Conservation (phyloP, 2,797 vertebrate genomes). For the Gambelia wislizenii region DNA sequence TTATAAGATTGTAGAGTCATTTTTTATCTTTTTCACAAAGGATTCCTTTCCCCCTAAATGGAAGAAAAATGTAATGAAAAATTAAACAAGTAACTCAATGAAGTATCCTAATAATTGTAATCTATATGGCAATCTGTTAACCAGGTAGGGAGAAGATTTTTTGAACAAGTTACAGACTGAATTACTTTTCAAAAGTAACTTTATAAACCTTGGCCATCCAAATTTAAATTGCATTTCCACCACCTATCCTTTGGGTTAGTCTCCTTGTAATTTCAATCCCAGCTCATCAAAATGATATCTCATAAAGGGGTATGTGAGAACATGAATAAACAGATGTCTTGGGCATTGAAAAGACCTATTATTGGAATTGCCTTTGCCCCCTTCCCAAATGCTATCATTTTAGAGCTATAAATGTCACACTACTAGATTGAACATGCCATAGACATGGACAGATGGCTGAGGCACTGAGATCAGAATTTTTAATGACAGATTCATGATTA, state of each 20-base stretch:
- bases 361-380: conserved; percentile 23
- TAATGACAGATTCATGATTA: conserved; percentile 47
- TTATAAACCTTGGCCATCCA: too few species aligned
- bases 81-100: too few species aligned
- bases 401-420: background rate
- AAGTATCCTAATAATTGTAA: too few species aligned
- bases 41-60: too few species aligned
- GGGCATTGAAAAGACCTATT: conserved; percentile 41
- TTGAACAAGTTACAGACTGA: too few species aligned
- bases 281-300: background rate
- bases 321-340: background rate
- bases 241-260: background rate
- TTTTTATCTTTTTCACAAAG: too few species aligned
- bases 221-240: too few species aligned
- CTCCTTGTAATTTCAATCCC: background rate
- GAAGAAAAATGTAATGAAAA: too few species aligned
- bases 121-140: too few species aligned
- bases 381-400: background rate
- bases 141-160: too few species aligned
- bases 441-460: conserved; percentile 46
- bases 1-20: too few species aligned
- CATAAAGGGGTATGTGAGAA: background rate
- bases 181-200: too few species aligned
- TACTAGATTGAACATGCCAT: conserved; percentile 14
- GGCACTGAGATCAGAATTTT: conserved; percentile 4